Evolutionary conservation across 2,888 invertebrate species (phyloP).

Genomic region (Sisyra terminalis): DNA sequence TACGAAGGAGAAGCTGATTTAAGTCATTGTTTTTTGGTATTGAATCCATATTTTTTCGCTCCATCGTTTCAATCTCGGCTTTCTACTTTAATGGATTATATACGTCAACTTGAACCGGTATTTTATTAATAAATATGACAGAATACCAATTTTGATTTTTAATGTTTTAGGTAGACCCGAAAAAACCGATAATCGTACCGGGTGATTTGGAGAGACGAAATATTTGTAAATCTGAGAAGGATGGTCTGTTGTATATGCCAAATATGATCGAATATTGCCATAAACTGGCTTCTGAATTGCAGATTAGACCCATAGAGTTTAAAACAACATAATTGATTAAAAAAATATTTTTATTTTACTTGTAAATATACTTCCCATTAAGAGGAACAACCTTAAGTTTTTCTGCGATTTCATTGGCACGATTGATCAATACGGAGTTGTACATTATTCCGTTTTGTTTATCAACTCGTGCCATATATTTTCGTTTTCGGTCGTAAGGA

Average conservation of each 20-base stretch:
- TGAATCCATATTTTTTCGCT: conserved; percentile 69
- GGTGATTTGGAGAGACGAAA: conserved; percentile 70
- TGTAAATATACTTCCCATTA: no score
- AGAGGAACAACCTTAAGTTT: no score
- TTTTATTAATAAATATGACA: conserved; percentile 13
- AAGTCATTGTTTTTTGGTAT: conserved; percentile 79
- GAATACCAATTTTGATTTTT: conserved; percentile 1
- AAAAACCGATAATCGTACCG: conserved; percentile 56
- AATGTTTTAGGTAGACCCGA: conserved; percentile 24
- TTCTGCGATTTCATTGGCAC: no score
- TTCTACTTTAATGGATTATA: conserved; percentile 45
- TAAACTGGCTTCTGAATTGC: no score
- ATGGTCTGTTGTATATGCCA: conserved; percentile 27
- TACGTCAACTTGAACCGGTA: conserved; percentile 50
- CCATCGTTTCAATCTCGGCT: conserved; percentile 63
- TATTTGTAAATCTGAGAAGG: conserved; percentile 45
- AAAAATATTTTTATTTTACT: no score
- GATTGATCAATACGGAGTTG: no score
- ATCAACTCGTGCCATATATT: no score
- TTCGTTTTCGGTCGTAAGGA: no score
- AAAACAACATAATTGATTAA: no score
- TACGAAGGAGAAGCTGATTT: conserved; percentile 52
- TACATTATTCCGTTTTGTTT: no score
- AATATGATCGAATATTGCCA: no score
- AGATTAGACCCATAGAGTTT: no score